Conservation (phyloP, 2,888 invertebrate species). For the Dasysyrphus tricinctus region DNA sequence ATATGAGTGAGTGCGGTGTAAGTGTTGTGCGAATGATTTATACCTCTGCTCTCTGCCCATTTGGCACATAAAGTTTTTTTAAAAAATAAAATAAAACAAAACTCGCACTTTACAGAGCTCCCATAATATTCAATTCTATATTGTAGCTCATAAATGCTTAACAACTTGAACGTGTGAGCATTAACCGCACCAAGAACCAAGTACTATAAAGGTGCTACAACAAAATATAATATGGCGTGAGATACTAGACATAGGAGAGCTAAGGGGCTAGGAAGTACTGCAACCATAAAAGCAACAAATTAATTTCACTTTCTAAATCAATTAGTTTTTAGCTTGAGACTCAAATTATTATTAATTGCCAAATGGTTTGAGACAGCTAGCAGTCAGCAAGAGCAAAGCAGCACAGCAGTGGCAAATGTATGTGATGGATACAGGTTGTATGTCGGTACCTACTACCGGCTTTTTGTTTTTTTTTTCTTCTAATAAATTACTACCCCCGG, state of each 20-base stretch:
- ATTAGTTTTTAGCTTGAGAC: conserved; percentile 62
- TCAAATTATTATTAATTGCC: conserved; percentile 68
- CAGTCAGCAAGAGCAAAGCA: neutral
- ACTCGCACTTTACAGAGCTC: neutral
- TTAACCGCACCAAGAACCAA: conserved; percentile 9
- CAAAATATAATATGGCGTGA: conserved; percentile 18
- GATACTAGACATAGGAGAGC: conserved; percentile 5
- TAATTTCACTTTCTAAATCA: conserved; percentile 75
- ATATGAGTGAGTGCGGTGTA: neutral
- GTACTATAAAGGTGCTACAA: neutral
- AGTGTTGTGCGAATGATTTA: conserved; percentile 48
- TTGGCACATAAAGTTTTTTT: conserved; percentile 29
- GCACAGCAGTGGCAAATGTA: conserved; percentile 12
- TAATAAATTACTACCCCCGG: neutral
- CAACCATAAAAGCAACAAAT: conserved; percentile 40
- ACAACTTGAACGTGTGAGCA: conserved; percentile 41
- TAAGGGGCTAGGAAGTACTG: neutral
- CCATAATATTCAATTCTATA: conserved; percentile 39
- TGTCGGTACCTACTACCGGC: conserved; percentile 30
- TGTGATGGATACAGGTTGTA: conserved; percentile 11
- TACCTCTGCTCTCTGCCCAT: conserved; percentile 23
- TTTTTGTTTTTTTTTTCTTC: neutral
- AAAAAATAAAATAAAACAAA: conserved; percentile 3
- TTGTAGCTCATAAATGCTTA: conserved; percentile 26
- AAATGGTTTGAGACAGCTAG: conserved; percentile 11